A percentile compares a stretch with the other conserved stretches of the same genome.
These are phyloP conservation scores for Chydorus sphaericus DNA, from an alignment of 2,888 invertebrate genomes.

Conservation along the genomic window DNA sequence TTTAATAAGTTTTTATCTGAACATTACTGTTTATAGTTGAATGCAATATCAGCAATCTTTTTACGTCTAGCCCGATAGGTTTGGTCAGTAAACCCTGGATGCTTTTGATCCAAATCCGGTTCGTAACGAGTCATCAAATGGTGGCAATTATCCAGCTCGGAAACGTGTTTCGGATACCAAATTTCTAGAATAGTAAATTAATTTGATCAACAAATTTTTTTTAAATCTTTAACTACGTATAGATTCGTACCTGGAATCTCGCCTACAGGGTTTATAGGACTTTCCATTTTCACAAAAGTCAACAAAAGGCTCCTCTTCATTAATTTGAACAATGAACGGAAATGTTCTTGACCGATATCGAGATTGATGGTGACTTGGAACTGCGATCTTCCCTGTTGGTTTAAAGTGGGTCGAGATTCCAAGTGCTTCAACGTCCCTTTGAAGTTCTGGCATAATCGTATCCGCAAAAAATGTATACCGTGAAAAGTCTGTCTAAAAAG, in stretches of 20 bases:
- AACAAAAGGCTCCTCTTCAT: slow-evolving; percentile 71
- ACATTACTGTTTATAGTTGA: slow-evolving; percentile 75
- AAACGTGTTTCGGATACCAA: slow-evolving; percentile 93
- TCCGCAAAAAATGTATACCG: background rate
- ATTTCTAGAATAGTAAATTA: slow-evolving; percentile 37
- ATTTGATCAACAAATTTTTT: background rate
- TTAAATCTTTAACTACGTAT: background rate
- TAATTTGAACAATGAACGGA: slow-evolving; percentile 65
- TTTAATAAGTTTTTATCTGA: too few species aligned
- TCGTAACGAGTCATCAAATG: slow-evolving; percentile 97
- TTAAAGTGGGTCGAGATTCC: slow-evolving; percentile 72
- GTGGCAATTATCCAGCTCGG: slow-evolving; percentile 91
- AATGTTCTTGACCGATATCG: slow-evolving; percentile 61
- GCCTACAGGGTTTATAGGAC: slow-evolving; percentile 62
- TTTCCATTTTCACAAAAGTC: slow-evolving; percentile 52
- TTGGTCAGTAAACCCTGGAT: slow-evolving; percentile 93
- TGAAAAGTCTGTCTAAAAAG: background rate
- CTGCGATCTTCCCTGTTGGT: slow-evolving; percentile 47
- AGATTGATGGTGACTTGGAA: slow-evolving; percentile 80
- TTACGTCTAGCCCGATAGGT: slow-evolving; percentile 85
- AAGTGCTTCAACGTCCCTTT: slow-evolving; percentile 74
- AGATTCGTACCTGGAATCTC: slow-evolving; percentile 36
- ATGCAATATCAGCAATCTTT: slow-evolving; percentile 92
- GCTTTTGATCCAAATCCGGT: slow-evolving; percentile 94
- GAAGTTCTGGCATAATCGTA: too few species aligned